phyloP scores from a whole-genome alignment of 2,888 invertebrate genomes.

The Cheilosia scutellata region DNA sequence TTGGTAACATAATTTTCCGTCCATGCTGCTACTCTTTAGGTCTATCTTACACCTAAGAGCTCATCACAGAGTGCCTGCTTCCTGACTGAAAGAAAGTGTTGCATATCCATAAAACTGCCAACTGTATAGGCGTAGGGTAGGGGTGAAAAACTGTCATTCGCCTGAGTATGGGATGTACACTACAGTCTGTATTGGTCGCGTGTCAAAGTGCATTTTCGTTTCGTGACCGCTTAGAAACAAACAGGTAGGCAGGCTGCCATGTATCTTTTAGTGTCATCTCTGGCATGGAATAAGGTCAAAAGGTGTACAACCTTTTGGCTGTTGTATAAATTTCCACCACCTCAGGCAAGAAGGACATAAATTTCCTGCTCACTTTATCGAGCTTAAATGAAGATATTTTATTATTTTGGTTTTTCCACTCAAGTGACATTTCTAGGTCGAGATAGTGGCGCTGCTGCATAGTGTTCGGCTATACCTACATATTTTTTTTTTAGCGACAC shows the following conservation, averaged over 20 bases:
- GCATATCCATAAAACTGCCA: neutral
- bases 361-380: constrained; percentile 46
- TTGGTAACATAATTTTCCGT: constrained; percentile 46
- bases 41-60: constrained; percentile 2
- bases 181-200: constrained; percentile 43
- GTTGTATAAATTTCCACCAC: constrained; percentile 34
- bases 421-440: constrained; percentile 33
- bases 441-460: neutral
- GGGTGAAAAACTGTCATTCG: neutral
- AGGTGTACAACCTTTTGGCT: constrained; percentile 46
- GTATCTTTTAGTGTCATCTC: constrained; percentile 22
- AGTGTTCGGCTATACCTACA: neutral
- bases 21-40: constrained; percentile 1
- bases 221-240: constrained; percentile 42
- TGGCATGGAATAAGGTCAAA: constrained; percentile 39
- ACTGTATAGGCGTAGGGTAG: neutral
- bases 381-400: constrained; percentile 47
- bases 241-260: constrained; percentile 7
- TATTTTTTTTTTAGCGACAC: neutral
- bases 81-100: constrained; percentile 38
- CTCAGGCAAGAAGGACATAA: constrained; percentile 38
- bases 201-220: constrained; percentile 67
- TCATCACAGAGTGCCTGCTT: constrained; percentile 18
- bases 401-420: constrained; percentile 25
- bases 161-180: neutral